phyloP scores from a whole-genome alignment of 2,797 vertebrate species.

The Sebastes vulpes region DNA sequence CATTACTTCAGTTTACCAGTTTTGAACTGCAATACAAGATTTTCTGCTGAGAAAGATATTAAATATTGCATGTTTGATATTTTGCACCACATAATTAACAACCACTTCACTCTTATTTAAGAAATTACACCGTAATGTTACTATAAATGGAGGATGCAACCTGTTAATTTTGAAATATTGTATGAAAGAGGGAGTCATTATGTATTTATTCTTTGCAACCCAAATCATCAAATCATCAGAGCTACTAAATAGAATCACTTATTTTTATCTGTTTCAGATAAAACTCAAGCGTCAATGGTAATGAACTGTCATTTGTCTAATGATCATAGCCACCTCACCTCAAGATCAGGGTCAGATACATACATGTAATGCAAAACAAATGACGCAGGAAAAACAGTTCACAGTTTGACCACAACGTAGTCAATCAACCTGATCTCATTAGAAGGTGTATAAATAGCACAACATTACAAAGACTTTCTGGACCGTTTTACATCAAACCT shows the following conservation, averaged over 20 bases:
- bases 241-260: not conserved
- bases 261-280: not conserved
- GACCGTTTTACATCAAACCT: not conserved
- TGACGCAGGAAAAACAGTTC: too few relatives aligned
- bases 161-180: not conserved
- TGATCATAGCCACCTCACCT: too few relatives aligned
- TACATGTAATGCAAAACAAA: too few relatives aligned
- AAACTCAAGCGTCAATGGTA: not conserved
- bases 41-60: not conserved
- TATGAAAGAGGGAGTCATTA: not conserved
- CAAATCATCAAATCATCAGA: not conserved
- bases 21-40: not conserved
- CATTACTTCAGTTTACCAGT: not conserved
- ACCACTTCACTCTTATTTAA: not conserved
- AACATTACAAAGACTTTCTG: too few relatives aligned
- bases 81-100: not conserved
- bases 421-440: too few relatives aligned
- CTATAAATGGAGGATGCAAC: not conserved
- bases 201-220: not conserved
- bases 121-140: not conserved
- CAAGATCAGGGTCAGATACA: too few relatives aligned
- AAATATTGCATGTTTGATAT: not conserved
- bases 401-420: too few relatives aligned
- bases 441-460: too few relatives aligned
- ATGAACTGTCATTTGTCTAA: not conserved